Evolutionary conservation across 2,888 invertebrate species (phyloP), one percentile per base, ranked within the genome.

Genomic region (Clistopyga incitator): DNA sequence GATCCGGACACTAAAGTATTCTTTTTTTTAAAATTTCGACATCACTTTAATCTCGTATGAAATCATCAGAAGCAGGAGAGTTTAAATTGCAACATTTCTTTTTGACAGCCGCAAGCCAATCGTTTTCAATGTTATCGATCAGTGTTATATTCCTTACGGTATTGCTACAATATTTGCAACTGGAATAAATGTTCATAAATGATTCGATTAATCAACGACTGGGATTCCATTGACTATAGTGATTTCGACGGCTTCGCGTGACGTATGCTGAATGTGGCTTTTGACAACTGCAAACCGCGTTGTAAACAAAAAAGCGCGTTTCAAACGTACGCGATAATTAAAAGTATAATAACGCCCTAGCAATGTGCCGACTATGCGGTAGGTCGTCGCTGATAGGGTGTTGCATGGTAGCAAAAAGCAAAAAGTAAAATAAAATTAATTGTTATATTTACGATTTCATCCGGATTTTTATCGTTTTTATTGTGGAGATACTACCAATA

Each of bases 301-400:
- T 6, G 38, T 42, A 10, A 20, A 29, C 45, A 61, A 54, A 70
- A 70, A 79, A 77, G 67, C 71, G 23, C 50, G 65, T 56, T 71
- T 42, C 50, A 13, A 80, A 70, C 64, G 78, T 71, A 29, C 68
- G 74, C 81, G 68, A 84, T 77, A 84, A 84, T 84, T 84, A 84
- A 84, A 84, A 84, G 78, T 77, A 78, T 84, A 84, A 84, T 81
- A 80, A 80, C 83, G 80, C 47, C 52, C 67, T 79, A 68, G 70
- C 75, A 47, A 75, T 52, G 72, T 72, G 56, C 65, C 56, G 29
- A 3, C 54, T 64, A 74, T 71, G 67, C 38, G 59, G 23, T 45
- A 50, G 34, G 65, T 56, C 29, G 72, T 59, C 42, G 45, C 72
- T 47, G 59, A 42, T 71, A 38, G 52, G 70, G 67, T 72, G 76